Conservation (phyloP, 2,797 vertebrate species). For the Tragopan temminckii region DNA sequence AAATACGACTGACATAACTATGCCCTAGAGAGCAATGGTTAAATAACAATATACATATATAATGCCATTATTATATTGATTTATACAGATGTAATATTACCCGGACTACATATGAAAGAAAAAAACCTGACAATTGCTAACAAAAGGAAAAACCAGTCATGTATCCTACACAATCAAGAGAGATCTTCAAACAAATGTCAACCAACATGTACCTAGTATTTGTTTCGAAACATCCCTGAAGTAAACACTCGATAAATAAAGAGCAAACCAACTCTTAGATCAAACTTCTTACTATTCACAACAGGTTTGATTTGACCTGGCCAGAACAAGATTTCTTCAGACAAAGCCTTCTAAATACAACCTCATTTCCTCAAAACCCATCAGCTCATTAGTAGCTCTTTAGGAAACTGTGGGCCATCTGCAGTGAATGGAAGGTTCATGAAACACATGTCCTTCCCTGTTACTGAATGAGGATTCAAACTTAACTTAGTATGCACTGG, state of each 20-base stretch:
- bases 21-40: constrained; percentile 40
- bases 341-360: neutral
- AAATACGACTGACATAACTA: constrained; percentile 44
- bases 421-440: neutral
- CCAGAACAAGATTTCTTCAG: neutral
- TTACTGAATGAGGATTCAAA: neutral
- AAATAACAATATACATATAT: constrained; percentile 59
- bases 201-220: neutral
- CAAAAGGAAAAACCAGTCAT: neutral
- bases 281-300: neutral
- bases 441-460: neutral
- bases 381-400: neutral
- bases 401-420: neutral
- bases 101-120: neutral
- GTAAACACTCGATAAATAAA: constrained; percentile 7
- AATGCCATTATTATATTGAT: constrained; percentile 51
- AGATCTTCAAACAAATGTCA: neutral
- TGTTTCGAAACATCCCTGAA: neutral
- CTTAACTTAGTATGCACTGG: neutral
- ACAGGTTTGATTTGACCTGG: neutral
- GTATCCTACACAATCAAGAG: neutral
- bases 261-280: neutral
- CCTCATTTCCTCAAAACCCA: neutral
- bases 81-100: constrained; percentile 23
- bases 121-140: neutral